These are phyloP conservation scores for Lethrus apterus DNA, from an alignment of 1,140 invertebrate species.

Conservation along the genomic window DNA sequence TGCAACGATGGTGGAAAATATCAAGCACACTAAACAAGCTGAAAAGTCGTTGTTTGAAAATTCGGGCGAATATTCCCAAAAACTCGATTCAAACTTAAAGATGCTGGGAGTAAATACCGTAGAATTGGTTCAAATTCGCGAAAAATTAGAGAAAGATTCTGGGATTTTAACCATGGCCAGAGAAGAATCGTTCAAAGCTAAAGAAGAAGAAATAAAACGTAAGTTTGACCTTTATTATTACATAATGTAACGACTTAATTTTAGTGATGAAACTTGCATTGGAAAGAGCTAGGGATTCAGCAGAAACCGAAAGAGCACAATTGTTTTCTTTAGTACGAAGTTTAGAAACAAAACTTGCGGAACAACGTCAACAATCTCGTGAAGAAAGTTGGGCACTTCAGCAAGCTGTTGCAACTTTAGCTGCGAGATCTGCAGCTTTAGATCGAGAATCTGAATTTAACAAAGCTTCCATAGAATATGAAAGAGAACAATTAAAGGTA, in stretches of 20 bases:
- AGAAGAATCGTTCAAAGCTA: conserved; percentile 38
- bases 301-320: conserved; percentile 43
- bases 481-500: conserved; percentile 40
- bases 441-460: conserved; percentile 41
- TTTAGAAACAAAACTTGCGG: conserved; percentile 41
- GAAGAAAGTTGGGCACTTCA: conserved; percentile 39
- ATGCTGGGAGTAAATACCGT: conserved; percentile 36
- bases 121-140: conserved; percentile 35
- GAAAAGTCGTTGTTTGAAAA: conserved; percentile 40
- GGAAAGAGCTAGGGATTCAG: conserved; percentile 40
- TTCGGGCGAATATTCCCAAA: conserved; percentile 40
- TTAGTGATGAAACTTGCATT: conserved; percentile 39
- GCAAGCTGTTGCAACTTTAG: conserved; percentile 34
- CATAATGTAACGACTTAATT: conserved; percentile 15
- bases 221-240: conserved; percentile 18
- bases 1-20: conserved; percentile 38
- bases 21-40: conserved; percentile 40
- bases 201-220: conserved; percentile 38
- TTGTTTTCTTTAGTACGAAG: conserved; percentile 43
- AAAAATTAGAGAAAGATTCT: conserved; percentile 35
- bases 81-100: conserved; percentile 39
- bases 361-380: conserved; percentile 36
- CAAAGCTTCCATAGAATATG: conserved; percentile 40
- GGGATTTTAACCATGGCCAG: conserved; percentile 35
- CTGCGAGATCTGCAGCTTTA: conserved; percentile 40